phyloP scores from a whole-genome alignment of 2,113 vertebrate species.

The Oostethus manadensis region DNA sequence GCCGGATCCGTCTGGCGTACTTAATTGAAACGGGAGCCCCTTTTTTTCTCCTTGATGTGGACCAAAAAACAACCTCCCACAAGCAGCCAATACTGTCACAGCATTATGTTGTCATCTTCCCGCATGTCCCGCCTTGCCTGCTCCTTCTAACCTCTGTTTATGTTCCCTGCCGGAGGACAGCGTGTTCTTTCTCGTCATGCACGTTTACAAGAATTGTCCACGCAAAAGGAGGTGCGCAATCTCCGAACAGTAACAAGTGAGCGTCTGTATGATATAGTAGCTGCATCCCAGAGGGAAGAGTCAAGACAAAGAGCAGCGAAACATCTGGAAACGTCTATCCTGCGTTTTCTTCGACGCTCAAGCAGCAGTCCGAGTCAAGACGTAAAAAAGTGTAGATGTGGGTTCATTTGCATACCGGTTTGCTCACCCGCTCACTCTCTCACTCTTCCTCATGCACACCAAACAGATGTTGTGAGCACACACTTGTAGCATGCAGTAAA shows the following conservation, averaged over 20 bases:
- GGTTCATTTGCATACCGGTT: conserved; percentile 56
- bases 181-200: conserved; percentile 47
- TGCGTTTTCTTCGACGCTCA: conserved; percentile 39
- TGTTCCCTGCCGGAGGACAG: conserved; percentile 47
- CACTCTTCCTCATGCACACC: conserved; percentile 37
- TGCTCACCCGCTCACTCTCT: conserved; percentile 30
- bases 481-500: conserved; percentile 62
- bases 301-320: conserved; percentile 28
- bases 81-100: conserved; percentile 66
- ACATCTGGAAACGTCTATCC: conserved; percentile 46
- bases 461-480: conserved; percentile 60
- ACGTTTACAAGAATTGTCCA: conserved; percentile 40
- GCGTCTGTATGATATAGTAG: too few relatives aligned
- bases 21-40: conserved; percentile 79
- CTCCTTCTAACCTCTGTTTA: conserved; percentile 23
- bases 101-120: conserved; percentile 56
- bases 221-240: conserved; percentile 29
- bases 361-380: conserved; percentile 40
- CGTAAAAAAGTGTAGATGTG: conserved; percentile 37
- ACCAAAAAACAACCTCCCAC: conserved; percentile 72
- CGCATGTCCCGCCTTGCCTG: conserved; percentile 2
- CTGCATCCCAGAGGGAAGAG: not conserved
- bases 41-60: conserved; percentile 54
- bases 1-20: conserved; percentile 68
- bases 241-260: too few relatives aligned